Conservation (phyloP, 1,140 invertebrate species). For the Triops cancriformis region DNA sequence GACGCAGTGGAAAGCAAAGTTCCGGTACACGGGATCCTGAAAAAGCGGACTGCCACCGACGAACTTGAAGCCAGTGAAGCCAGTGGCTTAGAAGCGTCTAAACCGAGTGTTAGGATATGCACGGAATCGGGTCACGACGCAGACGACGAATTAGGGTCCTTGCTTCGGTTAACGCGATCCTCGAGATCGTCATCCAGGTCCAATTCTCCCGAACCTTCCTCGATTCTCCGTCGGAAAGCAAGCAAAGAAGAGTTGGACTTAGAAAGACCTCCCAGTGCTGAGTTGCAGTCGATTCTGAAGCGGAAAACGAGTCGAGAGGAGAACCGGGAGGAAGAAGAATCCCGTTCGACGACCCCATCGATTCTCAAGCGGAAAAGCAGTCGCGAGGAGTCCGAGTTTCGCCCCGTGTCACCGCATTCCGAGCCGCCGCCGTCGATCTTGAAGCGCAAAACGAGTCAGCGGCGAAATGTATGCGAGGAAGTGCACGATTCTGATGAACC, state of each 20-base stretch:
- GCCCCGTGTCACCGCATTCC: constrained; percentile 31
- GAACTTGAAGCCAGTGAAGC: not conserved
- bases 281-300: constrained; percentile 61
- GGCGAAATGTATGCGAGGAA: not conserved
- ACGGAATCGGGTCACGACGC: constrained; percentile 18
- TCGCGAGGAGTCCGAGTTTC: constrained; percentile 37
- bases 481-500: constrained; percentile 39
- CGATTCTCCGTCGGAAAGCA: constrained; percentile 66
- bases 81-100: not conserved
- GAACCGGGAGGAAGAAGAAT: constrained; percentile 41
- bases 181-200: constrained; percentile 38
- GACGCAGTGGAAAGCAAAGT: not conserved
- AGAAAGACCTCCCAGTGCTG: not conserved
- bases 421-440: constrained; percentile 55
- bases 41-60: constrained; percentile 18
- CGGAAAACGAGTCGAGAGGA: constrained; percentile 50
- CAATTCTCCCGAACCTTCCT: constrained; percentile 45
- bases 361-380: constrained; percentile 40
- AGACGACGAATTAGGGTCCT: constrained; percentile 28
- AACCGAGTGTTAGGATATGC: constrained; percentile 15
- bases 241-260: constrained; percentile 22
- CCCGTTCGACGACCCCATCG: constrained; percentile 37
- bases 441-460: constrained; percentile 55
- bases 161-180: constrained; percentile 35
- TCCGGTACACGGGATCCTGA: constrained; percentile 25